phyloP scores from a whole-genome alignment of 2,797 vertebrate genomes.

The Cygnus olor region DNA sequence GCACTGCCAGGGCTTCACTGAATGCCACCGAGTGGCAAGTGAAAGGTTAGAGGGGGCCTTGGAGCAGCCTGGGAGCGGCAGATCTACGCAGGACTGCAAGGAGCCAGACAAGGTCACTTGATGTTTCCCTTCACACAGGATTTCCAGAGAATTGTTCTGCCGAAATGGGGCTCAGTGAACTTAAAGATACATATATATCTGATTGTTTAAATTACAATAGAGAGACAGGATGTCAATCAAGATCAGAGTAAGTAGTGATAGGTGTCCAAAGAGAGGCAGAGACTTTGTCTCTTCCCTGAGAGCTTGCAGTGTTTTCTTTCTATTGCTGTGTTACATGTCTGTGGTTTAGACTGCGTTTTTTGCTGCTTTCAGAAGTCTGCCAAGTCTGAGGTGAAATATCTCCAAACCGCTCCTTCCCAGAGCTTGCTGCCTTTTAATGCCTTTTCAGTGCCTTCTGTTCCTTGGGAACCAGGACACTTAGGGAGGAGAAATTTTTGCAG shows the following conservation, averaged over 20 bases:
- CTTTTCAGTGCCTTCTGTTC: conserved; percentile 1
- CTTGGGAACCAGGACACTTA: background rate
- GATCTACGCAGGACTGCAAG: background rate
- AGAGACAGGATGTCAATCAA: background rate
- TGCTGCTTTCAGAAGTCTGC: background rate
- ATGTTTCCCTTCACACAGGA: background rate
- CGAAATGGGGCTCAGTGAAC: background rate
- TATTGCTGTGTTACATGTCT: background rate
- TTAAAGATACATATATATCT: background rate
- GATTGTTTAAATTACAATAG: background rate
- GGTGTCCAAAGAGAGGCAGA: conserved; percentile 8
- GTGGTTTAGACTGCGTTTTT: background rate
- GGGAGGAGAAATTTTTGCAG: background rate
- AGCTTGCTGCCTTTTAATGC: background rate
- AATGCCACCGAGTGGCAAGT: accelerated
- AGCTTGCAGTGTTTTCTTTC: background rate
- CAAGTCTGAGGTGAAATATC: conserved; percentile 8
- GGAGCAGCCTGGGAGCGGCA: background rate
- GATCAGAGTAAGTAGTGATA: background rate
- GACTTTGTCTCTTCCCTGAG: background rate
- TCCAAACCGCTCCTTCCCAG: background rate
- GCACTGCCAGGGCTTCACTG: background rate
- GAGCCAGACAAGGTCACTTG: background rate
- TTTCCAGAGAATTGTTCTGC: background rate
- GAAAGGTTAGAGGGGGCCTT: accelerated